Evolutionary conservation across 2,888 invertebrate genomes (phyloP).

Genomic region (Acleris laterana): DNA sequence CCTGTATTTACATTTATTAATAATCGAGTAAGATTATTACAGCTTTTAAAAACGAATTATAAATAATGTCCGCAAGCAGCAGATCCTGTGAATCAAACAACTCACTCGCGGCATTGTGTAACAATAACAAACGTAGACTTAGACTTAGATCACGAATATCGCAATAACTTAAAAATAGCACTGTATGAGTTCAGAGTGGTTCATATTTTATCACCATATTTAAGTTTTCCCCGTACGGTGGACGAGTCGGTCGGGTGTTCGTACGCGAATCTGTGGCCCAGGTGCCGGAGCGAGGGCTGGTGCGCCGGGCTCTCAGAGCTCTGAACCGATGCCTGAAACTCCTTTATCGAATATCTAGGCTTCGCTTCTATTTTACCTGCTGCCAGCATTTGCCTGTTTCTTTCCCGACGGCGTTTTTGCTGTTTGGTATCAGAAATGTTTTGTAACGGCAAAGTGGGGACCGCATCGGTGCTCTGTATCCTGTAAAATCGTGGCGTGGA

Average conservation of each 20-base stretch:
- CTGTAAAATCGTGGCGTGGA: conserved; percentile 47
- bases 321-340: conserved; percentile 42
- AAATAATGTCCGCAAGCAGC: conserved; percentile 50
- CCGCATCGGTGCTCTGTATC: conserved; percentile 44
- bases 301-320: conserved; percentile 44
- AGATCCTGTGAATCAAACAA: conserved; percentile 47
- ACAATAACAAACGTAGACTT: conserved; percentile 50
- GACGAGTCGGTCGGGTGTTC: conserved; percentile 46
- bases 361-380: conserved; percentile 45
- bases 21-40: conserved; percentile 51
- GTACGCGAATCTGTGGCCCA: conserved; percentile 39
- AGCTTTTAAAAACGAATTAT: conserved; percentile 56
- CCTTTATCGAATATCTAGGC: conserved; percentile 50
- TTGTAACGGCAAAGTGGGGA: conserved; percentile 45
- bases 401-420: conserved; percentile 38
- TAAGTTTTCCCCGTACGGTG: conserved; percentile 58
- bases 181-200: conserved; percentile 50
- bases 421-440: conserved; percentile 45
- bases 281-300: conserved; percentile 41
- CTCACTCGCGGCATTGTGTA: conserved; percentile 49
- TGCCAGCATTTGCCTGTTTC: conserved; percentile 39
- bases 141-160: conserved; percentile 59
- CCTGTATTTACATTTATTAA: conserved; percentile 51
- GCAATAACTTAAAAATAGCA: conserved; percentile 47
- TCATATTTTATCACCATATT: conserved; percentile 79